Percentiles rank a stretch among this genome's conserved stretches.
Conservation (phyloP, 2,888 invertebrate species). For the Hirtodrosophila duncani region DNA sequence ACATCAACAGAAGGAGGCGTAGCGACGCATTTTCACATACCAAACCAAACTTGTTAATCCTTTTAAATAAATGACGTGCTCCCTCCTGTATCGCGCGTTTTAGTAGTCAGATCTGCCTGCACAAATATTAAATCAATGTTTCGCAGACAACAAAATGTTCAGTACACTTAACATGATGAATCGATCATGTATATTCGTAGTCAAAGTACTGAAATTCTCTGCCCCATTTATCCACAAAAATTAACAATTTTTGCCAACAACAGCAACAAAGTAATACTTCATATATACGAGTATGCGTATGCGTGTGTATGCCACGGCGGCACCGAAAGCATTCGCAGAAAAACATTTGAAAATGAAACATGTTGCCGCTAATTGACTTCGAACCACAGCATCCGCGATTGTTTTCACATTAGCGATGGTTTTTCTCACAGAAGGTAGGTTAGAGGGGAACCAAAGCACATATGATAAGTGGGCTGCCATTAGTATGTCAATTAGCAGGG, state of each 20-base stretch:
- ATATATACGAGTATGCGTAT: not conserved
- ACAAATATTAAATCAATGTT: no score
- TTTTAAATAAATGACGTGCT: no score
- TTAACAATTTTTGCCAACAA: constrained; percentile 25
- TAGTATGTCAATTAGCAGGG: constrained; percentile 65
- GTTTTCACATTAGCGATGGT: constrained; percentile 68
- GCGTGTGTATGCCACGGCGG: not conserved
- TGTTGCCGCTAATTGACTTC: constrained; percentile 64
- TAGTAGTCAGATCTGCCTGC: no score
- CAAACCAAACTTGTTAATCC: no score
- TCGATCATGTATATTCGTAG: no score
- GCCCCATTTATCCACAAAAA: constrained; percentile 44
- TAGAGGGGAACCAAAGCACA: not conserved
- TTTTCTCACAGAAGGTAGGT: constrained; percentile 34
- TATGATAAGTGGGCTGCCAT: constrained; percentile 63
- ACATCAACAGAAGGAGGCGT: no score
- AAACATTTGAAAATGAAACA: constrained; percentile 56
- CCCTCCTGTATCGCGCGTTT: no score
- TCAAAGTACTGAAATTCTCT: no score
- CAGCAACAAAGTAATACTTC: no score
- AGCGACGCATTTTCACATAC: no score
- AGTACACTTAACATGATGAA: not conserved
- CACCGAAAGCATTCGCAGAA: constrained; percentile 39
- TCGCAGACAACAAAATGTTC: no score
- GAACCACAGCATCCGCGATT: constrained; percentile 67